Evolutionary conservation across 1,140 invertebrate species (phyloP), one percentile per base, ranked within the genome.

Genomic region (Manduca sexta): DNA sequence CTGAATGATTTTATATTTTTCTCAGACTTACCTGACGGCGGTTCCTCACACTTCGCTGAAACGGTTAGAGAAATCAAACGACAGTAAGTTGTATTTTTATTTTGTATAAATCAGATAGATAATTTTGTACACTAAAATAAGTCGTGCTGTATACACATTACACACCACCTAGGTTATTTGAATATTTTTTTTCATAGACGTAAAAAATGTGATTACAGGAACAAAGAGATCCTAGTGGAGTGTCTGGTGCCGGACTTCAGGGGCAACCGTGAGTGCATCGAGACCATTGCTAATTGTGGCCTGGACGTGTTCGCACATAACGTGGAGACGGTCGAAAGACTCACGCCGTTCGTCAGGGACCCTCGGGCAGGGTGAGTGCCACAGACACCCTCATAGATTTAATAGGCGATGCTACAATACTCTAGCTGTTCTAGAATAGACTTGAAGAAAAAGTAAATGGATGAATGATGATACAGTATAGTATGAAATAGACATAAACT

Each of bases 281-380:
- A 89, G 70, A 91, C 77, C 0, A 92, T 99, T 43, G 95, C 93
- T 0, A 74, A 89, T 10, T 94, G 93, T 41, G 95, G 95, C 0
- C 84, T 98, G 1, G 96, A 99, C 87, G 96, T 98, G 29, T 98
- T 94, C 88, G 97, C 98, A 0, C 97, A 99, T 76, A 99, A 99
- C 82, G 93, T 99, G 46, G 98, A 99, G 89, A 99, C 98, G 82
- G 93, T 95, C 0, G 94, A 97, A 76, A 86, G 91, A 52, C 86
- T 98, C 12, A 96, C 93, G 13, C 95, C 95, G 10, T 94, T 92
- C 76, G 96, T 99, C 5, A 88, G 98, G 58, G 98, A 99, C 86
- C 92, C 93, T 33, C 88, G 98, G 49, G 94, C 94, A 21, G 88
- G 89, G 80, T 95, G 52, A 64, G 61, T 47, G 26, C 12, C 38